phyloP scores from a whole-genome alignment of 2,797 vertebrate genomes.

The Scolopax rusticola region DNA sequence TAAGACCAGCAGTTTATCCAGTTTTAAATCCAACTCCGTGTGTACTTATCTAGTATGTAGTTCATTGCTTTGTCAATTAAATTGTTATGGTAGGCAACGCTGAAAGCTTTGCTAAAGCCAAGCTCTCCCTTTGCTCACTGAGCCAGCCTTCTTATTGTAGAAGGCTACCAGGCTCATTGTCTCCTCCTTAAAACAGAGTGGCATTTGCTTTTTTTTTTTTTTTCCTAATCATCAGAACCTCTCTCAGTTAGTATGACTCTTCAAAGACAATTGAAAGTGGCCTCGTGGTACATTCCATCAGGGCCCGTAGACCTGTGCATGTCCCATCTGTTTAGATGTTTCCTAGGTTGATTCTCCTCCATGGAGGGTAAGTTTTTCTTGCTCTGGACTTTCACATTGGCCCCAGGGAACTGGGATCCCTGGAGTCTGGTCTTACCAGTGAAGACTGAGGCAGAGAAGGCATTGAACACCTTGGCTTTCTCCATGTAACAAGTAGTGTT shows the following conservation, averaged over 20 bases:
- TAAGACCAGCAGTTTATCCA: neutral
- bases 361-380: neutral
- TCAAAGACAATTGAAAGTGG: neutral
- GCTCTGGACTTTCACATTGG: neutral
- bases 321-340: neutral
- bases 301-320: rapidly evolving
- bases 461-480: neutral
- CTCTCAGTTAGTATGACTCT: neutral
- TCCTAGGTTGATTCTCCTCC: neutral
- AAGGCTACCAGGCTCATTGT: neutral
- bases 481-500: neutral
- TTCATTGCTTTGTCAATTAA: neutral
- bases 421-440: neutral
- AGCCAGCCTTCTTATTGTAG: neutral
- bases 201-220: neutral
- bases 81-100: neutral
- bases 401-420: neutral
- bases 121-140: neutral
- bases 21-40: neutral
- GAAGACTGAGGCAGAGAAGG: neutral
- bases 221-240: neutral
- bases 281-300: neutral
- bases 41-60: neutral
- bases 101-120: neutral
- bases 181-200: neutral